phyloP scores from a whole-genome alignment of 1,140 invertebrate genomes.

The Drosophila pruinosa region DNA sequence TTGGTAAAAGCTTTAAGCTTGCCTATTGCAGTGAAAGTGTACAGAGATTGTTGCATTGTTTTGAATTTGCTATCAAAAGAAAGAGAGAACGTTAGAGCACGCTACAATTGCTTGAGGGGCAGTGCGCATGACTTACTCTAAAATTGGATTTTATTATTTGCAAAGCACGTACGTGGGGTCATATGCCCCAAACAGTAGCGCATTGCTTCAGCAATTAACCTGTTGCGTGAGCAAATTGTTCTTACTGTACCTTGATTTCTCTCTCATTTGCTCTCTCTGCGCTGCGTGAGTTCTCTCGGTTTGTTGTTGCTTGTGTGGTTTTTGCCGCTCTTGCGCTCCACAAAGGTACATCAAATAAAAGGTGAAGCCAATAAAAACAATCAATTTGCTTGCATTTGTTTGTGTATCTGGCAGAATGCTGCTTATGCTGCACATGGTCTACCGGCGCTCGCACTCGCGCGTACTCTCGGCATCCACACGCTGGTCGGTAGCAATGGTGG shows the following conservation, averaged over 20 bases:
- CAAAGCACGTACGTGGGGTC: conserved; percentile 9
- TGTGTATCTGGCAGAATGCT: conserved; percentile 57
- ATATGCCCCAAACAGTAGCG: conserved; percentile 30
- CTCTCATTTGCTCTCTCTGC: not conserved
- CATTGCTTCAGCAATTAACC: conserved; percentile 57
- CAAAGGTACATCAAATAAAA: conserved; percentile 49
- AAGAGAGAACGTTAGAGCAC: not conserved
- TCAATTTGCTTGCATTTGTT: conserved; percentile 20
- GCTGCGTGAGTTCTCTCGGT: not conserved
- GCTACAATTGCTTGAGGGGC: conserved; percentile 7
- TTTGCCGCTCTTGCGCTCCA: conserved; percentile 17
- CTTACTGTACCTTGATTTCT: not conserved
- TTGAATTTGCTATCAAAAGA: conserved; percentile 31
- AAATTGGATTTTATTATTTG: conserved; percentile 6
- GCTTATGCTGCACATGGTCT: conserved; percentile 65
- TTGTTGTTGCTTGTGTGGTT: conserved; percentile 6
- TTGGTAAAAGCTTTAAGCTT: conserved; percentile 54
- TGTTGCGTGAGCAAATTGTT: conserved; percentile 56
- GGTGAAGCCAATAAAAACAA: conserved; percentile 18
- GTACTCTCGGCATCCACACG: conserved; percentile 10
- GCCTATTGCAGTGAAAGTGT: conserved; percentile 65
- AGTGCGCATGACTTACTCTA: conserved; percentile 53
- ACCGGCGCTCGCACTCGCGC: conserved; percentile 13
- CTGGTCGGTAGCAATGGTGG: not conserved
- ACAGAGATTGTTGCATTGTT: conserved; percentile 73